Evolutionary conservation across 2,113 vertebrate species (phyloP), one percentile per base, ranked within the genome.

Genomic region (Heterotilapia buettikoferi): DNA sequence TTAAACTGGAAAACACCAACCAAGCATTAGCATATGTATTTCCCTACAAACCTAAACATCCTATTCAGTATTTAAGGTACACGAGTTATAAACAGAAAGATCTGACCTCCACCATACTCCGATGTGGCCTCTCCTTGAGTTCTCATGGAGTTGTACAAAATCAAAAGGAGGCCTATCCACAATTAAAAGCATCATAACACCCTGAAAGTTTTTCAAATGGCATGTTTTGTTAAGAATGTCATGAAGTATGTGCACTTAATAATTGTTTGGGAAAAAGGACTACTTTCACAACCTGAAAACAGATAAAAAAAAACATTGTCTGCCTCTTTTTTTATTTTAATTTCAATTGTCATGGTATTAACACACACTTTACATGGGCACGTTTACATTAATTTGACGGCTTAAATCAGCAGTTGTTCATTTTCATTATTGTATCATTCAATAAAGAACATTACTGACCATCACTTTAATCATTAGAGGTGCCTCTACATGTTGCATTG

Each of bases 371-470:
- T 7, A 33, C 59, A 83, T 47, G 12, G 5, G 6, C 61, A 66
- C 13, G 6, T 63, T 57, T 50, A 11, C 81, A 45, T 86, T 82
- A 82, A 73, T 90, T 83, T 84, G 78, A 19, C 31, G 26, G 89
- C 33, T 78, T 29, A 83, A 86, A 83, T 78, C 33, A 38, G 18
- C 82, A 56, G 40, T 80, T 57, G 82, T 84, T 31, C 26, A 54
- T 56, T 66, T 86, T 81, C 80, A 83, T 80, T 83, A 90, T 83
- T 12, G 16, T 82, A 87, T 83, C 36, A 43, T 47, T 83, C 50
- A 63, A 40, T 83, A 88, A 86, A 92, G 78, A 84, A 87, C 82
- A 86, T 85, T 59, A 89, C 56, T 79, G 71, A 81, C 68, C n/a
- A 57, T 83, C 82, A 84, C 10, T 80, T 63, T 59, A 82, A 53